Percentiles rank a stretch among this genome's conserved stretches.
phyloP scores from a whole-genome alignment of 1,140 invertebrate species.

The Neuroterus valhalla region DNA sequence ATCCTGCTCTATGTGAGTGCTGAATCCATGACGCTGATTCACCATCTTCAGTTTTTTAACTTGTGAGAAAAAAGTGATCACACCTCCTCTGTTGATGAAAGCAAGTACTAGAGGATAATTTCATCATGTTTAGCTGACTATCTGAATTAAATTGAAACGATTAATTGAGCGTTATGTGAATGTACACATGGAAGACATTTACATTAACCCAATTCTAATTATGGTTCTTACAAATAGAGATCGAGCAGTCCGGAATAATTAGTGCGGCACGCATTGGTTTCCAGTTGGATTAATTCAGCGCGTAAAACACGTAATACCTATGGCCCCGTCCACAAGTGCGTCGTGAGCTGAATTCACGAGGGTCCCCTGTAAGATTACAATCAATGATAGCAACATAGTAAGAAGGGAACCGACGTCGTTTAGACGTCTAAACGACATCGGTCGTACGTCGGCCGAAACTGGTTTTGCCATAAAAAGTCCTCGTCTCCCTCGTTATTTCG shows the following conservation, averaged over 20 bases:
- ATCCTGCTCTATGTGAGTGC: too few relatives aligned
- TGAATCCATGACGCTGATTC: too few relatives aligned
- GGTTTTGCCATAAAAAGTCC: background rate
- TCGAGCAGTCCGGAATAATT: conserved; percentile 47
- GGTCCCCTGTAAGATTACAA: conserved; percentile 17
- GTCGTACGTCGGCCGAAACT: background rate
- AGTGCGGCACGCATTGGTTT: conserved; percentile 47
- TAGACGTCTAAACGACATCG: conserved; percentile 11
- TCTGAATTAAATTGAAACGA: conserved; percentile 18
- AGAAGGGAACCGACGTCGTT: background rate
- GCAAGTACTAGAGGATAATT: background rate
- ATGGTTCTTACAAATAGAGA: conserved; percentile 48
- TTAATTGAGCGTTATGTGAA: conserved; percentile 21
- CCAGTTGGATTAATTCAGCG: conserved; percentile 42
- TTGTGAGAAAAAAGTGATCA: too few relatives aligned
- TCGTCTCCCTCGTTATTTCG: background rate
- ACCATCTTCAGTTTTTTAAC: too few relatives aligned
- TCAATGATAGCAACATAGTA: background rate
- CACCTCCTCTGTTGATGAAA: background rate
- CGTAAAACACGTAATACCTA: background rate
- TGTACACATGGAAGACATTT: conserved; percentile 40
- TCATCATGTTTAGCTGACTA: background rate
- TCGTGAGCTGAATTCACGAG: background rate
- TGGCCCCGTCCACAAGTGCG: background rate
- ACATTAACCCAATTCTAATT: conserved; percentile 55